Conservation (phyloP, 2,888 invertebrate genomes). For the Lymantria dispar region DNA sequence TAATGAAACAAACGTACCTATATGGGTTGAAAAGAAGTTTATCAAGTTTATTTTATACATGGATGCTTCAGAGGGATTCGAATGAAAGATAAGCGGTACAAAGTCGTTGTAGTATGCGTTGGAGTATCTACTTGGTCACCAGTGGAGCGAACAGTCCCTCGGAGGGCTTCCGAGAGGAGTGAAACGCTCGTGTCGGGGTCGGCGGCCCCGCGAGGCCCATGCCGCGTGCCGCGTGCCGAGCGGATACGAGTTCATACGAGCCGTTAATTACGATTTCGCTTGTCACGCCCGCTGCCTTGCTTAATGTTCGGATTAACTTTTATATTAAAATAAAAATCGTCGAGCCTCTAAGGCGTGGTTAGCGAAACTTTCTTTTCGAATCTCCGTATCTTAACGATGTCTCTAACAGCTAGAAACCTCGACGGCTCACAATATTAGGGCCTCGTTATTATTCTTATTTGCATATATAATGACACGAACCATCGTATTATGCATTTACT, state of each 20-base stretch:
- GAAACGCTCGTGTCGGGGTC: slow-evolving; percentile 43
- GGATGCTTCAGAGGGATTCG: no score
- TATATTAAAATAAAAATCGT: slow-evolving; percentile 52
- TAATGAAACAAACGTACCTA: no score
- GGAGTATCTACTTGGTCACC: not conserved
- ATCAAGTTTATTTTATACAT: no score
- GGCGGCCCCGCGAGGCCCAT: slow-evolving; percentile 34
- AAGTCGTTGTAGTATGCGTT: not conserved
- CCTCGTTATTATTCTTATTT: not conserved
- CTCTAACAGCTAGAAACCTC: slow-evolving; percentile 7
- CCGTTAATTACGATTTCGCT: slow-evolving; percentile 75
- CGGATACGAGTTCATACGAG: slow-evolving; percentile 34
- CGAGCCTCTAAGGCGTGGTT: slow-evolving; percentile 27
- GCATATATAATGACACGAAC: not conserved
- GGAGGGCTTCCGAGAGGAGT: slow-evolving; percentile 20
- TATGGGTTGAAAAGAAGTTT: no score
- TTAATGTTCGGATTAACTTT: slow-evolving; percentile 70
- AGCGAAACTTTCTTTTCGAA: slow-evolving; percentile 30
- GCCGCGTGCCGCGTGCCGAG: slow-evolving; percentile 45
- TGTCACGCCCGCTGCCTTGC: slow-evolving; percentile 74
- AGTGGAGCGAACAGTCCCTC: slow-evolving; percentile 10
- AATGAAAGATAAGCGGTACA: no score
- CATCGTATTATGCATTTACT: not conserved
- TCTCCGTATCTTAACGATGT: slow-evolving; percentile 13
- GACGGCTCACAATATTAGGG: not conserved